These are phyloP conservation scores for Diplazon laetatorius DNA, from an alignment of 2,888 invertebrate genomes.

Conservation along the genomic window DNA sequence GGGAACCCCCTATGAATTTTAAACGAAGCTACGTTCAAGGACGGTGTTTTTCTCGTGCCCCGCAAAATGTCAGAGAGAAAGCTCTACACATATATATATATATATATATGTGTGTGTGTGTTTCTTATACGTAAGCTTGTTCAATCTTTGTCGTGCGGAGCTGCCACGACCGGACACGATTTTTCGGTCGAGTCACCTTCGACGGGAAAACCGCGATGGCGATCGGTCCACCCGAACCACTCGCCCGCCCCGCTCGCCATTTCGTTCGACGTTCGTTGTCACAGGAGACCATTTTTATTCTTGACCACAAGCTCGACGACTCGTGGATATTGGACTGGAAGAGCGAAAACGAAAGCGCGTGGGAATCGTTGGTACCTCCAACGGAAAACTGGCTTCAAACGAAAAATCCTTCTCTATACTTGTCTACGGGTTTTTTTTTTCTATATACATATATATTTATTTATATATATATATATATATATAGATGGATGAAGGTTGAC, in stretches of 20 bases:
- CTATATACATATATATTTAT: too few species aligned
- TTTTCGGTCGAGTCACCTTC: slow-evolving; percentile 42
- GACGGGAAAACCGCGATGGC: background rate
- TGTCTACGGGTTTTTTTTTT: background rate
- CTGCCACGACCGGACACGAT: slow-evolving; percentile 21
- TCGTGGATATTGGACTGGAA: slow-evolving; percentile 45
- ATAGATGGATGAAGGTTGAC: slow-evolving; percentile 18
- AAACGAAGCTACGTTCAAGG: background rate
- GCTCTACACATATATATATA: slow-evolving; percentile 6
- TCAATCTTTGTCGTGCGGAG: background rate
- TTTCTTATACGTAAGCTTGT: too few species aligned
- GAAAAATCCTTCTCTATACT: slow-evolving; percentile 23
- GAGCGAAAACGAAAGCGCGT: slow-evolving; percentile 20
- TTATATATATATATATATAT: too few species aligned
- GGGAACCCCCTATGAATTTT: slow-evolving; percentile 36
- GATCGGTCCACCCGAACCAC: background rate
- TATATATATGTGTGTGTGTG: too few species aligned
- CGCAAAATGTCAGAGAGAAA: slow-evolving; percentile 1
- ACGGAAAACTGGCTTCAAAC: slow-evolving; percentile 25
- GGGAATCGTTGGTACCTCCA: background rate
- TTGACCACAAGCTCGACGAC: slow-evolving; percentile 40
- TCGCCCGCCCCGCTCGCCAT: slow-evolving; percentile 1
- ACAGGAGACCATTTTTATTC: slow-evolving; percentile 37
- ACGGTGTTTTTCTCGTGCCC: background rate
- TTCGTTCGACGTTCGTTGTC: slow-evolving; percentile 23